Percentiles rank a stretch among this genome's conserved stretches.
Conservation (phyloP, 2,888 invertebrate species). For the Sipha maydis region DNA sequence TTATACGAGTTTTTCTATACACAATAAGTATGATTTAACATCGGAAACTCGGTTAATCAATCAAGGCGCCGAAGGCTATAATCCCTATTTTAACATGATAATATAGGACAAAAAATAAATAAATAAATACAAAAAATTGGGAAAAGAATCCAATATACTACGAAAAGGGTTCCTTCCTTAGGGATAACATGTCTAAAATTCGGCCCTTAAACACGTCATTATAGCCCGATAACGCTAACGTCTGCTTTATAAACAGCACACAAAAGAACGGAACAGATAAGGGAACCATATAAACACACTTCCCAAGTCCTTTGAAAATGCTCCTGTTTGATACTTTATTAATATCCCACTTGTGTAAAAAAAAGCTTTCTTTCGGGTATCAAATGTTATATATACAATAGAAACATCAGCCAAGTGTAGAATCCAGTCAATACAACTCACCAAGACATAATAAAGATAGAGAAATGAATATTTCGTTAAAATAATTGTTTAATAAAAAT, state of each 20-base stretch:
- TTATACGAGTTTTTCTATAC: conserved; percentile 1
- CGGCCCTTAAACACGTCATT: conserved; percentile 61
- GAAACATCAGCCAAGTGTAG: background rate
- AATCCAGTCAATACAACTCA: background rate
- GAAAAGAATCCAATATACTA: conserved; percentile 44
- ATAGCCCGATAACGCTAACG: conserved; percentile 59
- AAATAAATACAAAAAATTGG: background rate
- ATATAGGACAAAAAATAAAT: conserved; percentile 19
- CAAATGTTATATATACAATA: conserved; percentile 22
- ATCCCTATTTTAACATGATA: conserved; percentile 48
- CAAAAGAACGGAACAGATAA: conserved; percentile 57
- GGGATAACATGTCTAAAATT: conserved; percentile 59
- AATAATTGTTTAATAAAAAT: background rate
- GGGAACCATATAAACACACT: conserved; percentile 46
- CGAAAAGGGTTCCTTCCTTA: conserved; percentile 50
- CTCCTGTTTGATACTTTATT: conserved; percentile 37
- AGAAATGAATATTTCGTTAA: background rate
- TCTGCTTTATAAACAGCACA: conserved; percentile 53
- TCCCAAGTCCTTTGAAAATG: conserved; percentile 36
- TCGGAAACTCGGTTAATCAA: conserved; percentile 35
- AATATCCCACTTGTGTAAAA: conserved; percentile 40
- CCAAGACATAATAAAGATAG: background rate
- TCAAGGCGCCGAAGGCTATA: conserved; percentile 41
- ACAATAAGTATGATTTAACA: conserved; percentile 33
- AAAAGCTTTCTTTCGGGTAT: conserved; percentile 12